Base-by-base conservation (phyloP, 2,113 vertebrate genomes). In the Turdus rufiventris region DNA sequence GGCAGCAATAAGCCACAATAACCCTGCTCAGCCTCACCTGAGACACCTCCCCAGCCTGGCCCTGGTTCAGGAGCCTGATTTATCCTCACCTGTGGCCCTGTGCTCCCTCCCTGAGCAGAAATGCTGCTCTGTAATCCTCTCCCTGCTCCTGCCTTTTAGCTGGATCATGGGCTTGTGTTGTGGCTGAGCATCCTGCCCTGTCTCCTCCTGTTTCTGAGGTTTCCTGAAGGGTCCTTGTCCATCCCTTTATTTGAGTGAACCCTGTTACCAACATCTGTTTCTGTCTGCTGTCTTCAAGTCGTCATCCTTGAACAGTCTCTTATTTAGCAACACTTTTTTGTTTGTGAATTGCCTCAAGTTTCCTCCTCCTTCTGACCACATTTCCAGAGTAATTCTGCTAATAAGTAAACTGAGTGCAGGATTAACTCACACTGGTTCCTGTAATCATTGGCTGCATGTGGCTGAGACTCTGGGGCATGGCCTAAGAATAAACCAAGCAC, bases 121-220 rank as follows among this genome's bases (percentile, higher is more conserved):
- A 12, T 4, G 1, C 2, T 53, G 9, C 10, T 47, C 34, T 87
- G 42, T 5, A 17, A 31, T 18, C 6, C 3, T 0, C 0, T 0
- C 2, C n/a, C 6, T 48, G 9, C 23, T 29, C 13, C 18, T 83
- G 8, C 4, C 7, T 83, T 68, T 66, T 45, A 6, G 5, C 3
- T 66, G 72, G 29, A 16, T 26, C 1, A 1, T 21, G 36, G 48
- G 5, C 2, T 9, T 0, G 0, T 36, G 31, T 3, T 50, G n/a
- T 23, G 60, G 45, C 1, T 76, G n/a, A 61, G 10, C 6, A 6
- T 47, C 31, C 26, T 74, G 29, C 6, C 13, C 6, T 53, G 7
- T 12, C 3, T 33, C 5, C 6, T 72, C 21, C 40, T 88, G 5
- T 2, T 83, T 8, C 7, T 34, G 24, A 3, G 2, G 1, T 2